Evolutionary conservation across 2,113 vertebrate species (phyloP), one percentile per base, ranked within the genome.

Genomic region (Raja brachyura): DNA sequence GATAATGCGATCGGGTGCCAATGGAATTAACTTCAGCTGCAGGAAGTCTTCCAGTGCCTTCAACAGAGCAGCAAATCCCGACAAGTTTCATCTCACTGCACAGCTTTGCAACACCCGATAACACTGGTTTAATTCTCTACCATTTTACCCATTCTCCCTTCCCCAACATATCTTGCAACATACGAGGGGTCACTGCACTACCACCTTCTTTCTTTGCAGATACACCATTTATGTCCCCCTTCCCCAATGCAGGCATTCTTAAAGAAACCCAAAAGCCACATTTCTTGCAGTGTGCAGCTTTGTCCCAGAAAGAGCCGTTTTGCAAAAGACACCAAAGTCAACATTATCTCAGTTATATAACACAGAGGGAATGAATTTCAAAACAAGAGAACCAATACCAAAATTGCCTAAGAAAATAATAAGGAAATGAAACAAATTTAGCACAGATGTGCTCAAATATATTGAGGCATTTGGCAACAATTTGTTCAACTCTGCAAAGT

Each of bases 331-430:
- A 54, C 33, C 68, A 92, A 92, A 54, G 33, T 73, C 3, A 73
- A 74, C 14, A 31, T 63, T 31, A 66, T 63, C 18, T 31, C 2
- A 66, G 63, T 63, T 39, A 48, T 74, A 73, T 92, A 73, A 73
- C 22, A 9, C 48, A 73, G 66, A 33, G 22, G 5, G 59, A 25
- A 68, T 39, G 14, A 70, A 90, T 20, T 4, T 68, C 18, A 70
- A 85, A 92, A 73, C 66, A 92, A 68, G 33, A 70, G 16, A 66
- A 28, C 7, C 22, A 48, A 54, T 73, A 22, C 20, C 90, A 73
- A 73, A 54, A 73, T 54, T 18, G 31, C 88, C 70, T 39, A 39
- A 73, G 90, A 54, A 92, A 92, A 70, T 33, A 90, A 92, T 74
- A 22, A 74, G 33, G 20, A 92, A 73, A 92, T 5, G 20, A 28